Evolutionary conservation across 2,797 vertebrate genomes (phyloP).

Genomic region (Falco naumanni): DNA sequence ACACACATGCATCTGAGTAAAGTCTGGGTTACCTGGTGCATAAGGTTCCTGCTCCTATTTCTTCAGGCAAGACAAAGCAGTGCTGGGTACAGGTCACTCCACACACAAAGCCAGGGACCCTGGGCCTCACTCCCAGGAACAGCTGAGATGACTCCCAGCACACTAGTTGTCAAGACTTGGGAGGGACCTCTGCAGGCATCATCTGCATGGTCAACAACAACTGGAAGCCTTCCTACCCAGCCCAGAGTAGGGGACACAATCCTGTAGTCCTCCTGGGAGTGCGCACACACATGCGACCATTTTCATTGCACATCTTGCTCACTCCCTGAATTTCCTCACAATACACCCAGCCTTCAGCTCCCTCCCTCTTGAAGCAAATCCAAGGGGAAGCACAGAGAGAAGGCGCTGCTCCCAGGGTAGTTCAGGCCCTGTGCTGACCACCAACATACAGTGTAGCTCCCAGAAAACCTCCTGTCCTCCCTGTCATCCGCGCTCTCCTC

Average conservation of each 20-base stretch:
- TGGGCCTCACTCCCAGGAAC: not conserved
- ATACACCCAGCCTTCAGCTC: not conserved
- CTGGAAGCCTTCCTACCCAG: not conserved
- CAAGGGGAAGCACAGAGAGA: not conserved
- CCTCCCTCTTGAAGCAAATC: not conserved
- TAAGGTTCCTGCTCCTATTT: not conserved
- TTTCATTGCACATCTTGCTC: not conserved
- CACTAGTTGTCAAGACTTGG: not conserved
- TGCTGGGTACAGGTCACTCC: not conserved
- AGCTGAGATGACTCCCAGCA: not conserved
- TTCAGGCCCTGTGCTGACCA: not conserved
- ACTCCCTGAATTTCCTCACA: not conserved
- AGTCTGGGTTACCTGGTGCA: not conserved
- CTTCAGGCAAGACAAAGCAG: not conserved
- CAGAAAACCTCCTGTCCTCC: not conserved
- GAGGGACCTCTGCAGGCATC: not conserved
- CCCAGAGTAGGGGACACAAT: not conserved
- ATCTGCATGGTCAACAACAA: not conserved
- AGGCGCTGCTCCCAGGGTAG: not conserved
- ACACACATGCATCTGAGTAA: not conserved
- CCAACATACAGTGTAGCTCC: not conserved
- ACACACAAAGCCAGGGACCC: not conserved
- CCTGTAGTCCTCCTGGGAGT: not conserved
- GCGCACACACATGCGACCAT: accelerated
- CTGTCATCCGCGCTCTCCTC: not conserved